These are phyloP conservation scores for Naja naja DNA, from an alignment of 2,113 vertebrate genomes.

Conservation along the genomic window DNA sequence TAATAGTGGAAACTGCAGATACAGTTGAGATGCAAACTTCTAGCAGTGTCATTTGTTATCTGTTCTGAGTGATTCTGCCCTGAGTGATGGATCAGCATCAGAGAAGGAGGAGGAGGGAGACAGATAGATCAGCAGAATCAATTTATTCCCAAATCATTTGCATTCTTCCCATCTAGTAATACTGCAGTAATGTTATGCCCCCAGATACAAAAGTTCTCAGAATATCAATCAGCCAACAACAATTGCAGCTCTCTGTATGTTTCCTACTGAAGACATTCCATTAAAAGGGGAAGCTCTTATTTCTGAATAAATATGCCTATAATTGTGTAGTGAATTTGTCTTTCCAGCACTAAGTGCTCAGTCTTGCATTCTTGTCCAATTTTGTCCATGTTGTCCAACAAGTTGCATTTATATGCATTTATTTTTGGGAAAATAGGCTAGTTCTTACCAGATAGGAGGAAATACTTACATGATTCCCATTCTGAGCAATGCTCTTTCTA, in stretches of 20 bases:
- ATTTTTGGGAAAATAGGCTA: not conserved
- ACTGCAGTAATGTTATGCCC: not conserved
- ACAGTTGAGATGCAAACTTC: not conserved
- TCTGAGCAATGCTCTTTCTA: not conserved
- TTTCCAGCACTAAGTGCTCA: not conserved
- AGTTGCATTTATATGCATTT: not conserved
- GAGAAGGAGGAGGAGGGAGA: not conserved
- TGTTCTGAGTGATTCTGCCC: not conserved
- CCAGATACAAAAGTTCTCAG: not conserved
- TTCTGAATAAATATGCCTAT: not conserved
- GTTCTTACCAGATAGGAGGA: not conserved
- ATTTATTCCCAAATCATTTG: not conserved
- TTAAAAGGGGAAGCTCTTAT: not conserved
- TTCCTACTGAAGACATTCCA: not conserved
- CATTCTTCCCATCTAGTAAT: not conserved
- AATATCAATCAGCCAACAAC: not conserved
- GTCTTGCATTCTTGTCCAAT: not conserved
- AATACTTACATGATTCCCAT: not conserved
- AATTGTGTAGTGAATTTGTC: not conserved
- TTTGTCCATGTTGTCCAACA: not conserved
- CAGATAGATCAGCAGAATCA: not conserved
- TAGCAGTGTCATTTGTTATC: not conserved
- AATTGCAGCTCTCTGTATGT: not conserved
- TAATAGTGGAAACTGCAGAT: not conserved
- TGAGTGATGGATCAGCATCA: not conserved